Base-by-base conservation (phyloP, 30 jellyfish, hydroid and myxozoan genomes). In the Pseudorhiza aurosa region DNA sequence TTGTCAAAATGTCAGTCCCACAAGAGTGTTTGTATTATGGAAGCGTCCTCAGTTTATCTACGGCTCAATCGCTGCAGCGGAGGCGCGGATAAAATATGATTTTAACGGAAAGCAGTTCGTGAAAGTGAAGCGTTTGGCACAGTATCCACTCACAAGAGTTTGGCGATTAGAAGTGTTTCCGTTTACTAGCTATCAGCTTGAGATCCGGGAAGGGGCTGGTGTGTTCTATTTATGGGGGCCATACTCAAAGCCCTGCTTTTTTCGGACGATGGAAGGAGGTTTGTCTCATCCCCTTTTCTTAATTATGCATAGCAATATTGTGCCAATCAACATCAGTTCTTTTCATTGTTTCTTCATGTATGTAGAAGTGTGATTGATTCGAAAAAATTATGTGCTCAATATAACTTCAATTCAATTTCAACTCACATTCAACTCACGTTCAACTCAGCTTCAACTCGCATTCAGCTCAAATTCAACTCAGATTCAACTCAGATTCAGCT, bases 201-300 rank as follows among this genome's bases (percentile, higher is more conserved):
- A 46, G 8, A 60, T 93, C 2, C 28, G 87, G n/a, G 98, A 93
- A 65, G 94, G 88, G 21, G 71, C 89, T 37, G 98, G 98, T 2
- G 19, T 26, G 64, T 77, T 43, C 32, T 58, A 74, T 9, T 69
- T 37, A 31, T 93, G 98, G 97, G 94, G 98, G 40, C 72, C 90
- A 9, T 86, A 9, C 45, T 68, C 98, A 2, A 42, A 47, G 11
- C 44, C 65, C 14, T 45, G 22, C 19, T 22, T 22, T 18, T 72
- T 93, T 49, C 53, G 33, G 8, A 72, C 94, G 39, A 96, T 87
- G 27, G 97, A 93, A 65, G 98, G 98, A 93, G 96, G 98, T 92
- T 63, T 27, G 7, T 39, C 50, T 47, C n/a, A n/a, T n/a, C n/a
- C n/a, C n/a, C n/a, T n/a, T n/a, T n/a, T n/a, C n/a, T n/a, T n/a